Conservation (phyloP, 2,797 vertebrate species). For the Hozukius guyotensis region DNA sequence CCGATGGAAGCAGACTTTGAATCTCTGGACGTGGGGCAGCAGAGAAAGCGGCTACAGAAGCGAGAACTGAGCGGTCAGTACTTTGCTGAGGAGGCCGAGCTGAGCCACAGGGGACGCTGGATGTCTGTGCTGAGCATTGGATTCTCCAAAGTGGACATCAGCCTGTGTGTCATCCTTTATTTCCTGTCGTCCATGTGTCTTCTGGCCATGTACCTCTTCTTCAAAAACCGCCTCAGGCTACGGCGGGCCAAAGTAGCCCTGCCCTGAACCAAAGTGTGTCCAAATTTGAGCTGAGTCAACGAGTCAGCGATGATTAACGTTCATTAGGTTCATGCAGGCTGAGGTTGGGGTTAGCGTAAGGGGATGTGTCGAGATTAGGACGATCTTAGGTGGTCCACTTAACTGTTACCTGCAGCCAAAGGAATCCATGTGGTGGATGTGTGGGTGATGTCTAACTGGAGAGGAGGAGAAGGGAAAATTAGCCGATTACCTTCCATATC, state of each 20-base stretch:
- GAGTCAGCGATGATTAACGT: neutral
- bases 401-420: conserved; percentile 26
- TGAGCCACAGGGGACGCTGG: conserved; percentile 74
- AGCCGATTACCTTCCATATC: neutral
- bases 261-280: conserved; percentile 54
- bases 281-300: too few species aligned
- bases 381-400: conserved; percentile 25
- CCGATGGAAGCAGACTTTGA: conserved; percentile 41
- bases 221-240: conserved; percentile 82
- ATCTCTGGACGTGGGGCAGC: conserved; percentile 17
- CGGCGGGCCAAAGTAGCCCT: conserved; percentile 69
- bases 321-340: conserved; percentile 15
- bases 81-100: conserved; percentile 40
- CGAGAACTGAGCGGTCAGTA: conserved; percentile 73
- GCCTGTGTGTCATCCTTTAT: conserved; percentile 91
- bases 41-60: conserved; percentile 61
- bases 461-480: conserved; percentile 20
- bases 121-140: conserved; percentile 85
- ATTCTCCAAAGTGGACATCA: conserved; percentile 91
- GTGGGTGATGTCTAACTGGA: neutral
- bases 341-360: conserved; percentile 14
- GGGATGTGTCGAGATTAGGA: conserved; percentile 40
- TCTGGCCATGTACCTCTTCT: conserved; percentile 89
- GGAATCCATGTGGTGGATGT: neutral
- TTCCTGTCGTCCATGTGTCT: conserved; percentile 90